Conservation (phyloP, 2,797 vertebrate species). For the Botia almorhae region DNA sequence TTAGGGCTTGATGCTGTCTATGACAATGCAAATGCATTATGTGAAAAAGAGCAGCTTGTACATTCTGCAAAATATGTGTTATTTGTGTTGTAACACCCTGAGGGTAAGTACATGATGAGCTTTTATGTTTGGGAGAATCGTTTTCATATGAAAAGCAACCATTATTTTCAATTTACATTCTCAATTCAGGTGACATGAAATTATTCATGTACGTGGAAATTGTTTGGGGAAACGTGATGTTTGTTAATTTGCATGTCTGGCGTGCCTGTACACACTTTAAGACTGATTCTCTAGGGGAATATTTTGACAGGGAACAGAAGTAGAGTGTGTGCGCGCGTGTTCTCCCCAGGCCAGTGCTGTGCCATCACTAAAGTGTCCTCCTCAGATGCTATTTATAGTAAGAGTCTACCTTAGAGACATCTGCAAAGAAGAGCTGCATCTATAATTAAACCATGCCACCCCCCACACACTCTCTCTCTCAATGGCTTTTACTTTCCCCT, state of each 20-base stretch:
- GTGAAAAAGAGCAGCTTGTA: background rate
- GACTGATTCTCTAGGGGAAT: background rate
- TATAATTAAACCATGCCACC: slow-evolving; percentile 57
- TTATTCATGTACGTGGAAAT: background rate
- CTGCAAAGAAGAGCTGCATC: slow-evolving; percentile 53
- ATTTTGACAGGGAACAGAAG: slow-evolving; percentile 20
- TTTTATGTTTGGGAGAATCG: too few species aligned
- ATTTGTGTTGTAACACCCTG: too few species aligned
- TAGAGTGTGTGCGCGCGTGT: background rate
- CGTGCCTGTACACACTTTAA: background rate
- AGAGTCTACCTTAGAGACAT: slow-evolving; percentile 57
- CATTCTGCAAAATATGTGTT: background rate
- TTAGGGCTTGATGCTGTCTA: background rate
- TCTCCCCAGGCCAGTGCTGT: background rate
- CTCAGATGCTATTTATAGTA: slow-evolving; percentile 62
- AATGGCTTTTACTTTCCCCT: background rate
- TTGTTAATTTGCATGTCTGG: slow-evolving; percentile 6
- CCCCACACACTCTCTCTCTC: background rate
- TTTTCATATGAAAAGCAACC: too few species aligned
- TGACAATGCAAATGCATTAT: background rate
- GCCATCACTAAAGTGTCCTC: slow-evolving; percentile 58
- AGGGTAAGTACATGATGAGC: background rate
- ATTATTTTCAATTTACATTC: background rate
- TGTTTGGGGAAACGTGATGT: background rate
- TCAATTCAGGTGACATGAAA: background rate